Evolutionary conservation across 53 echinoderm and acorn worm species (phyloP).

Genomic region (Echinometra lucunter): DNA sequence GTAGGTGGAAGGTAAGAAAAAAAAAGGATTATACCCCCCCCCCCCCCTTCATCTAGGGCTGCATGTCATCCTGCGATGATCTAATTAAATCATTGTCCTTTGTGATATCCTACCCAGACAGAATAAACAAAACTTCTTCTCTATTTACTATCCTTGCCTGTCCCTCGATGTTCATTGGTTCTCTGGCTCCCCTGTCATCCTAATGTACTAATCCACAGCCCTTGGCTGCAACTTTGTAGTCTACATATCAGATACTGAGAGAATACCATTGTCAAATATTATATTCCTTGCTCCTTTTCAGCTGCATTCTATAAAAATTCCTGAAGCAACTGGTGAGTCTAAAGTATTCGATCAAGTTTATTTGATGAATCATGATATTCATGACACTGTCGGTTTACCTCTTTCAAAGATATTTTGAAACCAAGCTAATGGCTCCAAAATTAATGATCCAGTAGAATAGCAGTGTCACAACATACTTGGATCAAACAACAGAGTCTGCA

Average conservation of each 20-base stretch:
- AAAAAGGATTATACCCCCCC: background rate
- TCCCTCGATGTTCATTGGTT: background rate
- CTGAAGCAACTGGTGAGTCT: too few relatives aligned
- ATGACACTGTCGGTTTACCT: too few relatives aligned
- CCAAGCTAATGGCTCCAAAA: too few relatives aligned
- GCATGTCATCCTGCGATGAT: background rate
- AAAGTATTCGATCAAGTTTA: too few relatives aligned
- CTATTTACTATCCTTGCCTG: background rate
- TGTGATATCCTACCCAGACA: constrained; percentile 21
- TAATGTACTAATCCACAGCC: constrained; percentile 58
- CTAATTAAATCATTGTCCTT: background rate
- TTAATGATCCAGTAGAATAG: too few relatives aligned
- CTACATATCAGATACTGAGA: background rate
- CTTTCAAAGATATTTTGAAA: too few relatives aligned
- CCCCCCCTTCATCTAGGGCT: background rate
- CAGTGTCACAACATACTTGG: background rate
- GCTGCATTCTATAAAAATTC: too few relatives aligned
- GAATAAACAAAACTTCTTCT: background rate
- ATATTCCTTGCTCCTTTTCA: too few relatives aligned
- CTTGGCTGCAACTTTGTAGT: constrained; percentile 32
- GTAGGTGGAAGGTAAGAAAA: background rate
- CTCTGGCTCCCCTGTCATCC: background rate
- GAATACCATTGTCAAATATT: background rate
- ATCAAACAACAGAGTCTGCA: background rate
- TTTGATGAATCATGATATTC: too few relatives aligned